Base-by-base conservation (phyloP, 2,113 vertebrate genomes). In the Ammospiza caudacuta region DNA sequence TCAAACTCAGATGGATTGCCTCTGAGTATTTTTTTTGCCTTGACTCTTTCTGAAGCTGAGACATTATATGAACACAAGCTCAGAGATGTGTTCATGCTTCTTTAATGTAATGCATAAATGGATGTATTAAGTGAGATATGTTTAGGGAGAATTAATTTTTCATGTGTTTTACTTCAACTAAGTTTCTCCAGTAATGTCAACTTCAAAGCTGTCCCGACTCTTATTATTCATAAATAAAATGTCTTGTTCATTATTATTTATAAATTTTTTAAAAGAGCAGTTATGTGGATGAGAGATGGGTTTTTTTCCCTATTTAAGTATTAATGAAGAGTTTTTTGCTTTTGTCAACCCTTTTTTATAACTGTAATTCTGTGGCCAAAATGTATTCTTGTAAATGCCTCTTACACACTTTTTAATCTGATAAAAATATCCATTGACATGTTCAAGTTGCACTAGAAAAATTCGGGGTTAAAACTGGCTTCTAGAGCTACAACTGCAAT, bases 141-240 rank as follows among this genome's bases (percentile, higher is more conserved):
- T 83, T 93, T 80, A 76, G 75, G 52, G 57, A 86, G 29, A 57
- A 76, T 82, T 70, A 69, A 63, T 77, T 93, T 92, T 95, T 93
- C 41, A 74, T 63, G 18, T 69, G 22, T 25, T 43, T 86, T 80
- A 16, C 59, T 67, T 86, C 24, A 59, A 43, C 43, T 59, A 43
- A 77, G 23, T 28, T 66, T 64, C 33, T 77, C 9, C 39, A 25
- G 28, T 69, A 58, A 76, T 69, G 39, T 75, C 46, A 84, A 8
- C 54, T 84, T 4, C 62, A 76, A 69, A 93, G 51, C 27, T 83
- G 31, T 80, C 37, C 39, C 77, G 88, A 24, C 25, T 90, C 54
- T 78, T 87, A 54, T 0, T 88, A 20, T 78, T 82, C 24, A 52
- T 82, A 59, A 91, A 37, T 72, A 67, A 77, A 79, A 90, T 58